These are phyloP conservation scores for Paradoxurus hermaphroditus DNA, from an alignment of 2,113 vertebrate species.

Conservation along the genomic window DNA sequence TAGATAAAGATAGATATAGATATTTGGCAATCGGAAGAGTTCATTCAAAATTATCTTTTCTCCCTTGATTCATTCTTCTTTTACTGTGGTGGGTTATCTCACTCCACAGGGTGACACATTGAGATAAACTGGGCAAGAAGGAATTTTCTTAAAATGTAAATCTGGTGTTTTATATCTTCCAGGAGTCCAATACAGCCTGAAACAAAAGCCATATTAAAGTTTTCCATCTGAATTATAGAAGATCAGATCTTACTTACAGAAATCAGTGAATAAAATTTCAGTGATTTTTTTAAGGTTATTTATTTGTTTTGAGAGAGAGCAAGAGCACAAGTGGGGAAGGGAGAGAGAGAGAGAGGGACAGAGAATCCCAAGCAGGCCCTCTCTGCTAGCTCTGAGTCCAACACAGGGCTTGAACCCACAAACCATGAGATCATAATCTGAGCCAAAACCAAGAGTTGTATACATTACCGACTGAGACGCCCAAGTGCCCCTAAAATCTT, in stretches of 20 bases:
- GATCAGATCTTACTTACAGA: not conserved
- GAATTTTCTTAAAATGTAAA: not conserved
- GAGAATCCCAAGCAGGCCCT: too few relatives aligned
- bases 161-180: not conserved
- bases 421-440: too few relatives aligned
- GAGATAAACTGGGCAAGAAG: not conserved
- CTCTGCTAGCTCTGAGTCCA: too few relatives aligned
- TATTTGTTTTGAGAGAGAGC: too few relatives aligned
- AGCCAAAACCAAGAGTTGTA: too few relatives aligned
- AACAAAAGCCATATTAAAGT: not conserved
- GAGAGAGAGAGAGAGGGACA: too few relatives aligned
- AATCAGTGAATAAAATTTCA: not conserved
- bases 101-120: not conserved
- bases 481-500: too few relatives aligned
- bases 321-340: too few relatives aligned
- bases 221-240: not conserved
- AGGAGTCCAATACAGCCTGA: not conserved
- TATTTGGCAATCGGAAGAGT: not conserved
- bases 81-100: not conserved
- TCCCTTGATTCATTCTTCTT: not conserved
- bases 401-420: too few relatives aligned
- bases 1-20: too few relatives aligned
- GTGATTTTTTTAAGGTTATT: too few relatives aligned
- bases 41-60: not conserved
- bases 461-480: too few relatives aligned